Base-by-base conservation (phyloP, 2,797 vertebrate genomes). In the Cottoperca gobio region DNA sequence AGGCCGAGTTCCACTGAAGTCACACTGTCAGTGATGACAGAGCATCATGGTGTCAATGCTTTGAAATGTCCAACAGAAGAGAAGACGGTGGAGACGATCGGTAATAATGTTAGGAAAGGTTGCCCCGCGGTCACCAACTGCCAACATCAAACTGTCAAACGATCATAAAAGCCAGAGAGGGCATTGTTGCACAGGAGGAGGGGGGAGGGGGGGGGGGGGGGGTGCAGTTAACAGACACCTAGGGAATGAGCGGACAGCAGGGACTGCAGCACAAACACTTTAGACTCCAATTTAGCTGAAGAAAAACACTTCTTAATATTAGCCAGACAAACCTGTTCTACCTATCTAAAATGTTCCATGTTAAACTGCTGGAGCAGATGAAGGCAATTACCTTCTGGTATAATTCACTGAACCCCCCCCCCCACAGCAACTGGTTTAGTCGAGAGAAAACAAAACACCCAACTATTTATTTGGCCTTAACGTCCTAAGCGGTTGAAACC, bases 361-460 rank as follows among this genome's bases (percentile, higher is more conserved):
- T 60, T 79, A 62, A 81, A 85, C 61, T 72, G 67, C 70, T 39
- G 26, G 64, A 76, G 83, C 53, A 63, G 50, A 88, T 64, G 45
- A 74, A 78, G 64, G 49, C 52, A 90, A 89, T 91, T 86, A 89
- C 78, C 66, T 78, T 79, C 8, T 45, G 58, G 37, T 46, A 43
- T 55, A 64, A 82, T 78, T 78, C 76, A 54, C 14, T 45, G 60
- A 81, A 79, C 70, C 75, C 39, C 46, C 49, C 79, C 70, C 75
- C 39, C 46, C 49, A 24, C 33, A 35, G 24, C 31, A 48, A 70
- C 50, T 40, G 53, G 71, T 73, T 73, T 23, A 62, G 31, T 52
- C 49, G 67, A n/a, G 53, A 63, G n/a, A 59, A 65, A 64, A 70
- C 23, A 71, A 42, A 10, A 65, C 9, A 67, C 19, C 33, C 31